Evolutionary conservation across 1,140 invertebrate species (phyloP).

Genomic region (Hyles euphorbiae): DNA sequence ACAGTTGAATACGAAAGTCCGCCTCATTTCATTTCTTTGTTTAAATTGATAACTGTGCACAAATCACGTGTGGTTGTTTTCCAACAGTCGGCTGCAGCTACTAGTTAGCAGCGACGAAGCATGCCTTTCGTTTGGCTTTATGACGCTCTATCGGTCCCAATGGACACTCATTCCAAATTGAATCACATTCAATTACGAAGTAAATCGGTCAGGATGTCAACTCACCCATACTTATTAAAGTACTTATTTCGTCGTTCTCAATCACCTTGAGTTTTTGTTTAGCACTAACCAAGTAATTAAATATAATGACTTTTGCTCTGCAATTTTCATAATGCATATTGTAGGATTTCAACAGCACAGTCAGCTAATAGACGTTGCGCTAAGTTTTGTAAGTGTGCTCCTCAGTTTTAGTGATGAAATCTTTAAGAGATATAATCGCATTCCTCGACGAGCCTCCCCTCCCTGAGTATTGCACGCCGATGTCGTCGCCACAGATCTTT

Average conservation of each 20-base stretch:
- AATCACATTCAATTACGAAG: constrained; percentile 37
- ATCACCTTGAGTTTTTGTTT: constrained; percentile 15
- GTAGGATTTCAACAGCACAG: constrained; percentile 13
- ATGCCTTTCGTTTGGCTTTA: constrained; percentile 23
- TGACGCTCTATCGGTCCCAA: constrained; percentile 15
- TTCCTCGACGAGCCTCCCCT: constrained; percentile 44
- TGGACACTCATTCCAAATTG: constrained; percentile 31
- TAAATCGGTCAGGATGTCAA: constrained; percentile 36
- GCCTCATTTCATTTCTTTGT: too few species aligned
- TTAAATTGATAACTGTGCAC: too few species aligned
- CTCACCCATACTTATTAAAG: constrained; percentile 6
- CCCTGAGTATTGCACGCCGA: constrained; percentile 29
- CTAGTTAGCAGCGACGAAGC: neutral
- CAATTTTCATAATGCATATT: constrained; percentile 15
- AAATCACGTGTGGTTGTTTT: too few species aligned
- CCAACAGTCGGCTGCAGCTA: too few species aligned
- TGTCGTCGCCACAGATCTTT: constrained; percentile 20
- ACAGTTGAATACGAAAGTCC: too few species aligned
- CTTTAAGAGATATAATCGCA: constrained; percentile 44
- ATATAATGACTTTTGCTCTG: constrained; percentile 6
- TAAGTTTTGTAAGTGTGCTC: constrained; percentile 19
- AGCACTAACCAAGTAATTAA: constrained; percentile 2
- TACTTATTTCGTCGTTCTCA: constrained; percentile 10
- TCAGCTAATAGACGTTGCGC: constrained; percentile 14
- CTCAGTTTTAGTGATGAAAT: constrained; percentile 38